These are phyloP conservation scores for Heliangelus exortis DNA, from an alignment of 2,797 vertebrate species.

Conservation along the genomic window DNA sequence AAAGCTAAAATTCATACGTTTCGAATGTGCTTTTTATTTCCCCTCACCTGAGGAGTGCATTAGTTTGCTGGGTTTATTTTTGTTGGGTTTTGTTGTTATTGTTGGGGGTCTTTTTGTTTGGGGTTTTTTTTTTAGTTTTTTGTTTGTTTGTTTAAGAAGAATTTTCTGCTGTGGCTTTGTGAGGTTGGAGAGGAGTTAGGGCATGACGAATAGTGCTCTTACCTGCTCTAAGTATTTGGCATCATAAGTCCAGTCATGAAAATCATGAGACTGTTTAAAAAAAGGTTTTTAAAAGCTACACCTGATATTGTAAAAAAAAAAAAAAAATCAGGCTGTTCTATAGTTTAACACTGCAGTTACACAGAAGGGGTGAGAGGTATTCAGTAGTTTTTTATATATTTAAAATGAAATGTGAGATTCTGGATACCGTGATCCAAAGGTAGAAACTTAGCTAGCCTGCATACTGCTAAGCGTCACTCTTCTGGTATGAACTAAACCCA, in stretches of 20 bases:
- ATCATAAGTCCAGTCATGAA: background rate
- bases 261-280: background rate
- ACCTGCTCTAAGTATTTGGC: background rate
- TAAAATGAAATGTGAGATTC: background rate
- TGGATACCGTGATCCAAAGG: background rate
- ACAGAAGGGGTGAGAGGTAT: background rate
- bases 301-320: background rate
- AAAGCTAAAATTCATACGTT: conserved; percentile 56
- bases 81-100: background rate
- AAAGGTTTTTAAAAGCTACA: background rate
- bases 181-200: background rate
- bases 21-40: conserved; percentile 60
- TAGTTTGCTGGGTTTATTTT: background rate
- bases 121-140: too few relatives aligned
- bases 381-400: background rate
- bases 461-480: rapidly evolving
- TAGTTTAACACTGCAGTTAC: background rate
- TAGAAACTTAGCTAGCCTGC: background rate
- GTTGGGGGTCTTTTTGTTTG: too few relatives aligned
- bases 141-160: background rate
- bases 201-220: background rate
- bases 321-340: background rate
- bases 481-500: background rate
- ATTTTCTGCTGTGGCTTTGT: background rate
- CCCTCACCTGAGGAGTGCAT: background rate